These are phyloP conservation scores for Acromyrmex echinatior DNA, from an alignment of 1,140 invertebrate genomes.

Conservation along the genomic window DNA sequence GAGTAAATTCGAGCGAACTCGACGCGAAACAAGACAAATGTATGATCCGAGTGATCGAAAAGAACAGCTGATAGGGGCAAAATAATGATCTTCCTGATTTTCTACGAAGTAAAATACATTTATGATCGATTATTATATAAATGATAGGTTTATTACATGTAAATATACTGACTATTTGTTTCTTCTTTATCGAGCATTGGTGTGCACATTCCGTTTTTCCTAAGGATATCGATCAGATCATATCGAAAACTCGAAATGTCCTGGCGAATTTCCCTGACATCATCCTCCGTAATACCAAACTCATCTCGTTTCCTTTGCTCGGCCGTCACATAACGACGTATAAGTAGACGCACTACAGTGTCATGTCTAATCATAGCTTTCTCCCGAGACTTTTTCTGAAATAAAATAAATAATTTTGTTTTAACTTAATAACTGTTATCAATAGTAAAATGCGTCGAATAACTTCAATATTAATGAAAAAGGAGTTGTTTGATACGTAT, in stretches of 20 bases:
- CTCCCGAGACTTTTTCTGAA: conserved; percentile 90
- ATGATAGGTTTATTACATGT: not conserved
- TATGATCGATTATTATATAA: not conserved
- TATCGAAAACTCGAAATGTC: conserved; percentile 95
- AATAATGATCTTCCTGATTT: not conserved
- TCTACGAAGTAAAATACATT: not conserved
- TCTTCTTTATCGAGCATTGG: conserved; percentile 90
- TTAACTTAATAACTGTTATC: not conserved
- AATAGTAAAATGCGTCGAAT: not conserved
- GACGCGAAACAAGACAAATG: too few relatives aligned
- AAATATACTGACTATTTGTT: conserved; percentile 86
- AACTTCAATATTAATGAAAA: too few relatives aligned
- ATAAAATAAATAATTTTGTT: conserved; percentile 24
- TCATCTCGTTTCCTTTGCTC: conserved; percentile 94
- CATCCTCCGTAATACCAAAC: conserved; percentile 96
- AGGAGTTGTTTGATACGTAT: too few relatives aligned
- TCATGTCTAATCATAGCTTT: conserved; percentile 91
- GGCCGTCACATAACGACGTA: conserved; percentile 93
- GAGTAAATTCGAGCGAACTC: too few relatives aligned
- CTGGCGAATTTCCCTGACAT: conserved; percentile 98
- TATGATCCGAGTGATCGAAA: too few relatives aligned
- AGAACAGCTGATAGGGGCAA: too few relatives aligned
- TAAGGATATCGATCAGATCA: conserved; percentile 95
- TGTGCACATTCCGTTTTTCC: conserved; percentile 93
- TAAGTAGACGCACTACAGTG: conserved; percentile 92